A percentile compares a stretch with the other conserved stretches of the same genome.
These are phyloP conservation scores for Torymus auratus DNA, from an alignment of 2,888 invertebrate species.

Conservation along the genomic window DNA sequence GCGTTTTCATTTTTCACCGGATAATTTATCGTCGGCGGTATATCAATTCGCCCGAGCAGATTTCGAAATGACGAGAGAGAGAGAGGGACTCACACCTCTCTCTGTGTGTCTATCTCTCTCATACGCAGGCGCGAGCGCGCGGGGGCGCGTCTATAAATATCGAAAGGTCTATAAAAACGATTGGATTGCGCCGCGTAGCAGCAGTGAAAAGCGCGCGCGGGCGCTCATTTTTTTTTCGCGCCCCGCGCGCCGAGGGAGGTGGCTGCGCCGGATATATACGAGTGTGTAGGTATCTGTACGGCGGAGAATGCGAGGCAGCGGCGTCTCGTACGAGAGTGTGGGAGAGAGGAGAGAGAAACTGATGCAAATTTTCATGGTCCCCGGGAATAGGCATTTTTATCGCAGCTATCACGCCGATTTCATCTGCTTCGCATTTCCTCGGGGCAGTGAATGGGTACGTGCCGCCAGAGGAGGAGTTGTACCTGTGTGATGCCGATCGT, in stretches of 20 bases:
- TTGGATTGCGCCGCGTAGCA: conserved; percentile 35
- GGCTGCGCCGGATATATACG: too few relatives aligned
- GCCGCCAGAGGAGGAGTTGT: not conserved
- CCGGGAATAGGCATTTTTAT: conserved; percentile 58
- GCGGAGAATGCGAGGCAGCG: too few relatives aligned
- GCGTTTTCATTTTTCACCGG: conserved; percentile 44
- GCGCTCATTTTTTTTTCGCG: conserved; percentile 40
- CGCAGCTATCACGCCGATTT: conserved; percentile 54
- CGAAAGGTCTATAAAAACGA: conserved; percentile 56
- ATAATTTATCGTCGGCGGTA: conserved; percentile 54
- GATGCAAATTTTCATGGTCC: conserved; percentile 58
- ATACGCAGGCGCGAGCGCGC: conserved; percentile 20
- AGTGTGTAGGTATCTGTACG: too few relatives aligned
- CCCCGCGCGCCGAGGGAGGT: not conserved
- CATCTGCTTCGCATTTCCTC: conserved; percentile 39
- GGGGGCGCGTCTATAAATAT: conserved; percentile 50
- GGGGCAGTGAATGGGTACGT: too few relatives aligned
- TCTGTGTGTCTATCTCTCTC: too few relatives aligned
- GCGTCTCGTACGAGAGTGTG: too few relatives aligned
- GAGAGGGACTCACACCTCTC: too few relatives aligned
- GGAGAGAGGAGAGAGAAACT: not conserved
- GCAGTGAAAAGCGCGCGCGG: conserved; percentile 32
- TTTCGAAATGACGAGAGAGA: conserved; percentile 44
- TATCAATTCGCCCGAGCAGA: conserved; percentile 46
- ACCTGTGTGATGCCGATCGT: too few relatives aligned